Percentiles rank a stretch among this genome's conserved stretches.
Conservation (phyloP, 2,888 invertebrate genomes). For the Cephus nigrinus region DNA sequence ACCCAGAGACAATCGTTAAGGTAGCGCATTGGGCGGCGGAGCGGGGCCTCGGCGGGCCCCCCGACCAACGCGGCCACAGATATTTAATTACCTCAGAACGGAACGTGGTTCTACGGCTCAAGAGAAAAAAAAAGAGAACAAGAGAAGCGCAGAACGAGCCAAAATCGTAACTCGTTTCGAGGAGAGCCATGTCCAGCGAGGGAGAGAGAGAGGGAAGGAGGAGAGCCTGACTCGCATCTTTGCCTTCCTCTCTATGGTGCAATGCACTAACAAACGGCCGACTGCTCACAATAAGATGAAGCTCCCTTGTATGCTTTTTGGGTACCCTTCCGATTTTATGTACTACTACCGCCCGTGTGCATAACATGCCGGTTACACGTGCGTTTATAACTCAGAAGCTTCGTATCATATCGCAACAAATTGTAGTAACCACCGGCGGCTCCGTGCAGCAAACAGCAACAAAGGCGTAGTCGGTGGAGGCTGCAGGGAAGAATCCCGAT, state of each 20-base stretch:
- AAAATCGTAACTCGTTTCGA: constrained; percentile 43
- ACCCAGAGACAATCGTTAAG: constrained; percentile 64
- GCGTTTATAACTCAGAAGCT: constrained; percentile 56
- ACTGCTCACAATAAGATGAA: too few relatives aligned
- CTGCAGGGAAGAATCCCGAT: too few relatives aligned
- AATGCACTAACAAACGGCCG: too few relatives aligned
- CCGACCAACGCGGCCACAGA: constrained; percentile 42
- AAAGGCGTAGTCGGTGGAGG: too few relatives aligned
- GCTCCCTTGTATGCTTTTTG: constrained; percentile 32
- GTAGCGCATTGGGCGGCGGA: constrained; percentile 56
- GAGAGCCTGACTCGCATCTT: constrained; percentile 5
- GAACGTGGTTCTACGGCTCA: constrained; percentile 10
- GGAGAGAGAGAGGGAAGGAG: neutral
- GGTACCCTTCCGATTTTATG: constrained; percentile 20
- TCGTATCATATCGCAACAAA: constrained; percentile 38
- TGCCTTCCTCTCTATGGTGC: neutral
- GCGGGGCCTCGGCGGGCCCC: constrained; percentile 16
- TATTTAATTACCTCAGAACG: constrained; percentile 55
- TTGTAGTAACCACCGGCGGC: constrained; percentile 25
- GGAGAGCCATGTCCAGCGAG: constrained; percentile 20
- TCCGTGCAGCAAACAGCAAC: too few relatives aligned
- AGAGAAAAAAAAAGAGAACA: neutral
- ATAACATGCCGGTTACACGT: constrained; percentile 39
- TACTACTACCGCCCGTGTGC: constrained; percentile 27
- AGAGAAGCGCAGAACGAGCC: constrained; percentile 30